These are phyloP conservation scores for Drosophila acutilabella DNA, from an alignment of 2,888 invertebrate genomes.

Conservation along the genomic window DNA sequence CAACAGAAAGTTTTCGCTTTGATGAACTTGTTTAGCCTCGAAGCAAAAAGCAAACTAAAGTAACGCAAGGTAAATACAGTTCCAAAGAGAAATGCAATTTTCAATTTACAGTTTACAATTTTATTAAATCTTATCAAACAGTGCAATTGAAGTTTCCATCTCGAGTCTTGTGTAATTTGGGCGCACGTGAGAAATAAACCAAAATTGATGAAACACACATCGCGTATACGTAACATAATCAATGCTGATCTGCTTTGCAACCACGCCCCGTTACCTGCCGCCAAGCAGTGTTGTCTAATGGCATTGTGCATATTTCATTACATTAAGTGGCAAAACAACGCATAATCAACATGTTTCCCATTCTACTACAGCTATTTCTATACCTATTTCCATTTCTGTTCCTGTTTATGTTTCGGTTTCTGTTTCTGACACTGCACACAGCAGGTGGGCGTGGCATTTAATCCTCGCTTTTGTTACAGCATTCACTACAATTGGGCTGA, in stretches of 20 bases:
- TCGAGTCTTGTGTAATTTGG: neutral
- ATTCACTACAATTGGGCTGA: constrained; percentile 18
- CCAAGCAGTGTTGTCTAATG: constrained; percentile 53
- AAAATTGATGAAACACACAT: constrained; percentile 14
- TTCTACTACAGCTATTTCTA: neutral
- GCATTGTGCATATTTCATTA: constrained; percentile 79
- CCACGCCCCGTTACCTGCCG: constrained; percentile 20
- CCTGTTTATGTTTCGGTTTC: neutral
- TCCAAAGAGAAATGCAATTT: constrained; percentile 26
- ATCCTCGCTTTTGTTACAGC: neutral
- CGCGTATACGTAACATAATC: constrained; percentile 54
- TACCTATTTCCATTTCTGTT: neutral
- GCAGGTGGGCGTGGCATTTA: constrained; percentile 32
- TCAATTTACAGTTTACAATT: constrained; percentile 12
- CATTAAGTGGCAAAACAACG: constrained; percentile 79
- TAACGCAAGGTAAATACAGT: constrained; percentile 3
- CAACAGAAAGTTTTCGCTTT: constrained; percentile 9
- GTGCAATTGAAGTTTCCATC: constrained; percentile 11
- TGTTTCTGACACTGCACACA: constrained; percentile 50
- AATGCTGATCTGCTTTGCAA: constrained; percentile 29
- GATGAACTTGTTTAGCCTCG: neutral
- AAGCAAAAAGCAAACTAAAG: constrained; percentile 3
- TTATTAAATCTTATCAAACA: constrained; percentile 3
- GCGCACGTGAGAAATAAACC: neutral
- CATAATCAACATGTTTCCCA: constrained; percentile 68